Evolutionary conservation across 2,888 invertebrate species (phyloP), one percentile per base, ranked within the genome.

Genomic region (Philereme vetulata): DNA sequence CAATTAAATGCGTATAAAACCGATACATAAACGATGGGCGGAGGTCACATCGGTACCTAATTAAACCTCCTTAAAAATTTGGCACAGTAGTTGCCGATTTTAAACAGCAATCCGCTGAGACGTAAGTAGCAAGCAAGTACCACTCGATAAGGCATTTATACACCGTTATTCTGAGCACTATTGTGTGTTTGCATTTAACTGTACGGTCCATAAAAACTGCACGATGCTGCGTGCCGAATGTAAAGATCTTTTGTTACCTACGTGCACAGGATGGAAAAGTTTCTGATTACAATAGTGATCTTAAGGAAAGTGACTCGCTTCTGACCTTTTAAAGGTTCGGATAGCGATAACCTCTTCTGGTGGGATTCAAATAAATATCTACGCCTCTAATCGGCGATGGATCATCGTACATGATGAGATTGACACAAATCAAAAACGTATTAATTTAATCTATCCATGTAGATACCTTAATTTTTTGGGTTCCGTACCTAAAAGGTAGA

Each of bases 111-210:
- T 49, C 56, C 58, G 57, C 48, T 49, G 47, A 59, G 51, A 53
- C 33, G 7, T 5, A 11, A 46, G 34, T 47, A 36, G 49, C 52
- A 53, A 36, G 54, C 59, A 58, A 47, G 21, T 21, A 46, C 60
- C 44, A 56, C 62, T 60, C 55, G 61, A 57, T 59, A 61, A 67
- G 53, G 60, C 33, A 59, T 59, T 57, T 46, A 50, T 43, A 46
- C 53, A 62, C 68, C 68, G 68, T 69, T 67, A 66, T 32, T 49
- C 53, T 48, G 56, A 34, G 56, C 59, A 64, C 59, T 61, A 61
- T 61, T 63, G 53, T 58, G 51, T 57, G 56, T 62, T 62, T 62
- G 46, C 61, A 60, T 62, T 62, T 57, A 57, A 62, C 57, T 57
- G 56, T 62, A 43, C 42, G 43, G 50, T 43, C 50, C 34, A 46